Conservation (phyloP, 2,888 invertebrate species). For the Eueremaeus valkanovi region DNA sequence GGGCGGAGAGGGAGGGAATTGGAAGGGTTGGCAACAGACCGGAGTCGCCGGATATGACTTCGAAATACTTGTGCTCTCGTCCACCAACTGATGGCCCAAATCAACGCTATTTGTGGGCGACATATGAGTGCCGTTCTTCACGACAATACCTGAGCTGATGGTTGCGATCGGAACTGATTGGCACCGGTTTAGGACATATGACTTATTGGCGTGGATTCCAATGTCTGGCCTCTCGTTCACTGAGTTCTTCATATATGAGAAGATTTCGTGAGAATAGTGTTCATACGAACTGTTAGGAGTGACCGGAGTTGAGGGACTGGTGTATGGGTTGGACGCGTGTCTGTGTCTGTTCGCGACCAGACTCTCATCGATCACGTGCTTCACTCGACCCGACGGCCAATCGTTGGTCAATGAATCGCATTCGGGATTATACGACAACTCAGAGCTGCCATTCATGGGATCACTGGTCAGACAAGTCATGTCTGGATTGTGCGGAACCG, state of each 20-base stretch:
- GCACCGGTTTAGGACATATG: constrained; percentile 57
- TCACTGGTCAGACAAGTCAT: neutral
- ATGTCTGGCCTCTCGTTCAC: neutral
- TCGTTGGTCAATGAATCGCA: constrained; percentile 6
- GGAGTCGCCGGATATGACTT: constrained; percentile 47
- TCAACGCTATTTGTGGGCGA: constrained; percentile 9
- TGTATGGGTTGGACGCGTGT: constrained; percentile 43
- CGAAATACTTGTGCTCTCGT: constrained; percentile 32
- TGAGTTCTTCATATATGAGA: constrained; percentile 26
- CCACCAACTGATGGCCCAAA: neutral
- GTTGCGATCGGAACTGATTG: constrained; percentile 69
- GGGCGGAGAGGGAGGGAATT: constrained; percentile 44
- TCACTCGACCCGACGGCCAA: neutral
- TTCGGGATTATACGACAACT: constrained; percentile 9
- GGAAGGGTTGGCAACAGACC: constrained; percentile 44
- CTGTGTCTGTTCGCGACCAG: constrained; percentile 37
- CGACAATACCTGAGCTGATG: neutral
- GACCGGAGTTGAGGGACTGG: constrained; percentile 8
- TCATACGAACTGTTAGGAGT: constrained; percentile 11
- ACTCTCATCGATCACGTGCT: neutral
- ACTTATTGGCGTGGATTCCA: neutral
- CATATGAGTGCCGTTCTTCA: constrained; percentile 46
- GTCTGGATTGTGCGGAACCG: constrained; percentile 6
- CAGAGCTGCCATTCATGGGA: constrained; percentile 7
- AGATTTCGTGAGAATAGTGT: constrained; percentile 17